Evolutionary conservation across 1,140 invertebrate species (phyloP).

Genomic region (Argopecten irradians): DNA sequence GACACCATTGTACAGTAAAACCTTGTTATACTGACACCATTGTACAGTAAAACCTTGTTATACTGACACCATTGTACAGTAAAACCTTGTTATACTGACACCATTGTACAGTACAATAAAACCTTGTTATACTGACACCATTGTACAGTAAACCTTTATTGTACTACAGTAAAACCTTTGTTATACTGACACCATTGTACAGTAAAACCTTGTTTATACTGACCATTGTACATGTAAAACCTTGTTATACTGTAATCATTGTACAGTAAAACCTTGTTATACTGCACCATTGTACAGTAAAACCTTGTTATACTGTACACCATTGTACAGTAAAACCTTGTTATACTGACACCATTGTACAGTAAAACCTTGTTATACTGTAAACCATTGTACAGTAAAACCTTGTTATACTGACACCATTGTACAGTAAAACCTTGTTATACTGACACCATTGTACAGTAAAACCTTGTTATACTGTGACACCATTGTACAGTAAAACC

Average conservation of each 20-base stretch:
- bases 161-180: conserved; percentile 1
- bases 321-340: too few species aligned
- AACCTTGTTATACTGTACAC: too few species aligned
- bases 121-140: conserved; percentile 10
- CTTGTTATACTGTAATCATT: not conserved
- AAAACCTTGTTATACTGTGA: too few species aligned
- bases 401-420: not conserved
- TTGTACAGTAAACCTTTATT: conserved; percentile 23
- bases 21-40: conserved; percentile 15
- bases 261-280: too few species aligned
- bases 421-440: not conserved
- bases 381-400: not conserved
- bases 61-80: not conserved
- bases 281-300: too few species aligned
- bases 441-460: conserved; percentile 11
- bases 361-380: conserved; percentile 16
- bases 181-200: not conserved
- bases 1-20: not conserved
- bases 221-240: not conserved
- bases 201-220: conserved; percentile 18
- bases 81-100: conserved; percentile 5
- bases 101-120: not conserved
- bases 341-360: too few species aligned
- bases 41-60: conserved; percentile 10
- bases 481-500: not conserved